Conservation (phyloP, 2,888 invertebrate genomes). For the Dynastes maya region DNA sequence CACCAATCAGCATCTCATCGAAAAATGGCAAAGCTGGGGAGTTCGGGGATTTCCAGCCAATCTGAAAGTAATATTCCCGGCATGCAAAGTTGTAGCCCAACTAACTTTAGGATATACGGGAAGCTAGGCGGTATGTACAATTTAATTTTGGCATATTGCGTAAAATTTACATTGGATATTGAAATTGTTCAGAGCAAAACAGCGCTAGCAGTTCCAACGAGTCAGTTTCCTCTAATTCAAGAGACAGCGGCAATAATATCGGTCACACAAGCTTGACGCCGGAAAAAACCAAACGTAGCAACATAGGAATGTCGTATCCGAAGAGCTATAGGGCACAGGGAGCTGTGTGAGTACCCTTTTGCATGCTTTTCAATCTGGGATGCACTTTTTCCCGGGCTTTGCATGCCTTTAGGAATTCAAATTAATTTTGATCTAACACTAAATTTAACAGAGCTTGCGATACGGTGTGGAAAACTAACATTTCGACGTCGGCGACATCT, state of each 20-base stretch:
- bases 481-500: slow-evolving; percentile 62
- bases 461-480: slow-evolving; percentile 32
- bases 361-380: background rate
- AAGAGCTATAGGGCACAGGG: slow-evolving; percentile 71
- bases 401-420: background rate
- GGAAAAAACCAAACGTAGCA: slow-evolving; percentile 75
- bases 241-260: slow-evolving; percentile 69
- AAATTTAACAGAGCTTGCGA: slow-evolving; percentile 32
- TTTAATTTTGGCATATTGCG: background rate
- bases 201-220: slow-evolving; percentile 88
- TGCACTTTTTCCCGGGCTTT: slow-evolving; percentile 29
- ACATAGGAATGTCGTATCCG: slow-evolving; percentile 71
- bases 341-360: slow-evolving; percentile 69
- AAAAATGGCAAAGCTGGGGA: slow-evolving; percentile 61
- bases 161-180: too few species aligned
- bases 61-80: slow-evolving; percentile 70
- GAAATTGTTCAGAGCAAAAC: slow-evolving; percentile 63
- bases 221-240: slow-evolving; percentile 83
- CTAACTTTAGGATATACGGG: slow-evolving; percentile 65
- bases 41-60: slow-evolving; percentile 66
- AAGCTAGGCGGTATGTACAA: slow-evolving; percentile 62
- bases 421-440: slow-evolving; percentile 6
- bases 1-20: slow-evolving; percentile 38
- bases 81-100: slow-evolving; percentile 67
- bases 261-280: slow-evolving; percentile 67